Conservation (phyloP, 2,888 invertebrate genomes). For the Brachypterus glaber region DNA sequence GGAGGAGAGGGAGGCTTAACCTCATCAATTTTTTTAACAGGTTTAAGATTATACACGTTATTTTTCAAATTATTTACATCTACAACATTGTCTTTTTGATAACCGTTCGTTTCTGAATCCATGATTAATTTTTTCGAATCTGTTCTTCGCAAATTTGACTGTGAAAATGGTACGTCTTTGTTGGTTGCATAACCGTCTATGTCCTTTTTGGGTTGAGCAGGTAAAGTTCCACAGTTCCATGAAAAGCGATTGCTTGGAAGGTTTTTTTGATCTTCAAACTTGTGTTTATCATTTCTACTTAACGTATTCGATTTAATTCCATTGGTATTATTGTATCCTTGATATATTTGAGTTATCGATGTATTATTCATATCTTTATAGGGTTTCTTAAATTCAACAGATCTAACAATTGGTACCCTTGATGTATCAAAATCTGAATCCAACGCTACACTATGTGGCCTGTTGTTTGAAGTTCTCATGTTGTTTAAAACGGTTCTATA, state of each 20-base stretch:
- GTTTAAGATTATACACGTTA: slow-evolving; percentile 11
- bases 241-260: slow-evolving; percentile 23
- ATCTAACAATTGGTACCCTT: slow-evolving; percentile 41
- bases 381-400: slow-evolving; percentile 44
- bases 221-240: slow-evolving; percentile 30
- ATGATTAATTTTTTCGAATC: slow-evolving; percentile 31
- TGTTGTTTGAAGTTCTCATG: slow-evolving; percentile 25
- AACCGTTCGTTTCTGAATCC: slow-evolving; percentile 2
- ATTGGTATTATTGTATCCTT: slow-evolving; percentile 24
- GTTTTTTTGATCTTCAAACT: slow-evolving; percentile 15
- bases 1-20: slow-evolving; percentile 3
- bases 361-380: slow-evolving; percentile 31
- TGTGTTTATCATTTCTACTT: slow-evolving; percentile 6
- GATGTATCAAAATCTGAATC: slow-evolving; percentile 35
- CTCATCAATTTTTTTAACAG: not conserved
- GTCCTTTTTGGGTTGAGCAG: slow-evolving; percentile 22
- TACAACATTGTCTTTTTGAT: slow-evolving; percentile 1
- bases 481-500: slow-evolving; percentile 35
- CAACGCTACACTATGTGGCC: slow-evolving; percentile 36
- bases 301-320: slow-evolving; percentile 13
- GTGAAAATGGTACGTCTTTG: slow-evolving; percentile 39
- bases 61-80: slow-evolving; percentile 12
- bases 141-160: slow-evolving; percentile 42
- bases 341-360: slow-evolving; percentile 32
- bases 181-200: slow-evolving; percentile 24